These are phyloP conservation scores for Eospalax fontanierii DNA, from an alignment of 2,797 vertebrate genomes.

Conservation along the genomic window DNA sequence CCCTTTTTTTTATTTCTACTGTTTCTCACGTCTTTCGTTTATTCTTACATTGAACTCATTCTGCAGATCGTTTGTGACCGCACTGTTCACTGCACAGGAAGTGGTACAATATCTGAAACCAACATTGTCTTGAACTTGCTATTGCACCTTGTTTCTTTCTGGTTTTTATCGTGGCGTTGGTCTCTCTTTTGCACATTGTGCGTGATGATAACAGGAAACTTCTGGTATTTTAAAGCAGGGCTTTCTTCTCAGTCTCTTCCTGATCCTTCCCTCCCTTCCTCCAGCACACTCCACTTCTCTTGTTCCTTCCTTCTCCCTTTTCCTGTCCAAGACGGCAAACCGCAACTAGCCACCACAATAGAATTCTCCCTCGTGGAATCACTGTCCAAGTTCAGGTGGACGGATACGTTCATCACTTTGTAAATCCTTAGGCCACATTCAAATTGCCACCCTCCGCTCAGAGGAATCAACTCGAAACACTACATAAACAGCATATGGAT, in stretches of 20 bases:
- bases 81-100: background rate
- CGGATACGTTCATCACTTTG: background rate
- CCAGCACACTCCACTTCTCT: no score
- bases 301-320: background rate
- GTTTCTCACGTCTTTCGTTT: background rate
- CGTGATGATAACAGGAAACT: background rate
- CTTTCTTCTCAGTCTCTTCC: background rate
- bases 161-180: background rate
- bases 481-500: background rate
- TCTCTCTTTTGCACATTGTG: background rate
- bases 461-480: background rate
- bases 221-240: constrained; percentile 23
- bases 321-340: background rate
- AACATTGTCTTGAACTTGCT: background rate
- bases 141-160: background rate
- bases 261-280: background rate
- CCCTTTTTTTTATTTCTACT: background rate
- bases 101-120: background rate
- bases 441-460: background rate
- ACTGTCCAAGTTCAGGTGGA: background rate
- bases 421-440: background rate
- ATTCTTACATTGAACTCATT: background rate
- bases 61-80: background rate
- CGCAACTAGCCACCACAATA: background rate
- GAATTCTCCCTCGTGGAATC: background rate